Base-by-base conservation (phyloP, 2,888 invertebrate genomes). In the Tanypteryx hageni region DNA sequence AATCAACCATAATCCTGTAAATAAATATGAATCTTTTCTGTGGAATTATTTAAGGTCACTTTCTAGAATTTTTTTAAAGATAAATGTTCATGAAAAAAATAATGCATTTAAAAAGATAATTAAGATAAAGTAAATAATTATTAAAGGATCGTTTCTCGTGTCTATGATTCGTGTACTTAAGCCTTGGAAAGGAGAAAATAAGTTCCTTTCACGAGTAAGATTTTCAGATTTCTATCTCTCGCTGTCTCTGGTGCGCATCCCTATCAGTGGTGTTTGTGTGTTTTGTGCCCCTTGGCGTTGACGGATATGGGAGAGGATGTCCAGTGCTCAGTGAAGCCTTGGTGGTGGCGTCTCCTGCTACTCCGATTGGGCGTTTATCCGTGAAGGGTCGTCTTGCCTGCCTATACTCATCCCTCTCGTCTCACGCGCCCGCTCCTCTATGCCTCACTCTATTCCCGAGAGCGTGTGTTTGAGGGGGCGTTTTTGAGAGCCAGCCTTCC, bases 281-380 rank as follows among this genome's bases (percentile, higher is more conserved):
- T 27, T 76, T 27, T 76, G 76, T 76, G 76, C 76, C 68, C 68
- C 68, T 68, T 22, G 76, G 76, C 76, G 76, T 76, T 27, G 76
- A 76, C 76, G 76, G 76, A 76, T 76, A 76, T 76, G 76, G 68
- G 68, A 68, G 22, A 68, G 68, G 76, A 76, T 76, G 76, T 27
- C 76, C 76, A 76, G 76, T 76, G 76, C 76, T 76, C 76, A 76
- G 76, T 76, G 76, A 76, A 76, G 14, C 86, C 59, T 59, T 22
- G 27, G 61, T 14, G 56, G 56, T 83, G 56, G 83, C 27, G 59
- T 31, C 14, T 16, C 89, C 64, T 57, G 18, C 18, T 57, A 44
- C 57, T 57, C 56, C 44, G 89, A 64, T 89, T 64, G 56, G 83
- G 18, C 83, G 83, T 83, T 57, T 57, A 57, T n/a, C 83, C 56